phyloP scores from a whole-genome alignment of 2,113 vertebrate genomes.

The Urocolius indicus region DNA sequence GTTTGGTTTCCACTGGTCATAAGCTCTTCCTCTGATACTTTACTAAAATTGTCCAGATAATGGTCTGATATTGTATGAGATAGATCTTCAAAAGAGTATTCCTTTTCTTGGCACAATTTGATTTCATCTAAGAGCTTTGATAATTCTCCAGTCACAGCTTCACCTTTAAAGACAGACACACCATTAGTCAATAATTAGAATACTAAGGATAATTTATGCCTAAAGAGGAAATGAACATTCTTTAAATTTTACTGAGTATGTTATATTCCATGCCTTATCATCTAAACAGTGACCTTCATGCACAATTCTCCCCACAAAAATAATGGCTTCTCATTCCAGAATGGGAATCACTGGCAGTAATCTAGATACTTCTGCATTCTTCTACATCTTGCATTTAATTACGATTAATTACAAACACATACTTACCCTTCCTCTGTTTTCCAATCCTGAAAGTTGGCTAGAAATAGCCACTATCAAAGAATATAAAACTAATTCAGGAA shows the following conservation, averaged over 20 bases:
- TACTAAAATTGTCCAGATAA: conserved; percentile 93
- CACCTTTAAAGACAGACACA: conserved; percentile 80
- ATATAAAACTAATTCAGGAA: neutral
- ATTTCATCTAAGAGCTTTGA: conserved; percentile 96
- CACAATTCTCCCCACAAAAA: neutral
- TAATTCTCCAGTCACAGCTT: conserved; percentile 93
- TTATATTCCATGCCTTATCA: neutral
- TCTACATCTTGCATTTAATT: neutral
- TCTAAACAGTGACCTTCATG: neutral
- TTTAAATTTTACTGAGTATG: neutral
- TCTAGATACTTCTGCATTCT: neutral
- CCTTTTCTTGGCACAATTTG: conserved; percentile 93
- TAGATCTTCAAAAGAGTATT: conserved; percentile 96
- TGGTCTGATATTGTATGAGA: conserved; percentile 95
- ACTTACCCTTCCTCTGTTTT: neutral
- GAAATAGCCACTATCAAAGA: neutral
- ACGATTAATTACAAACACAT: neutral
- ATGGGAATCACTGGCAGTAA: neutral
- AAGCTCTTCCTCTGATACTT: conserved; percentile 89
- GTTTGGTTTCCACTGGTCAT: conserved; percentile 86
- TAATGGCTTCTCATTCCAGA: neutral
- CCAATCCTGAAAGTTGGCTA: neutral
- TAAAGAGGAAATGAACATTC: conserved; percentile 34
- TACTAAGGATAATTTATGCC: neutral
- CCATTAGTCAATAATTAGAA: conserved; percentile 38